Evolutionary conservation across 2,888 invertebrate genomes (phyloP).

Genomic region (Drosophila paramelanica): DNA sequence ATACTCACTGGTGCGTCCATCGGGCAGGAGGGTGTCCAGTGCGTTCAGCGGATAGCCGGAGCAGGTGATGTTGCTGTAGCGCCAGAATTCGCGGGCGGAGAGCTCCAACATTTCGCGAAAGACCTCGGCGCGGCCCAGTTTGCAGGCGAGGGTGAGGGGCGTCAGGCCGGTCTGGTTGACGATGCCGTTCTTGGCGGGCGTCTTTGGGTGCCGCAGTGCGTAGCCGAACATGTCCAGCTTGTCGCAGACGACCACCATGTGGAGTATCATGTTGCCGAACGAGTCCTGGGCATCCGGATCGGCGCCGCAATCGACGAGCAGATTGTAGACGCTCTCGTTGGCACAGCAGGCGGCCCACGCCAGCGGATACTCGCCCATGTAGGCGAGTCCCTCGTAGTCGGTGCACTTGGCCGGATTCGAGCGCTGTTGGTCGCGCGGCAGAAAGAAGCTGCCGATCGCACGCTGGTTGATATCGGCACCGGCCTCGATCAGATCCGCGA

Average conservation of each 20-base stretch:
- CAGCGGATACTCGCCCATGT: constrained; percentile 98
- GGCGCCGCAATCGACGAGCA: constrained; percentile 95
- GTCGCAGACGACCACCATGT: constrained; percentile 99
- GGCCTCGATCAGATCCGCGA: constrained; percentile 95
- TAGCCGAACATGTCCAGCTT: constrained; percentile 99
- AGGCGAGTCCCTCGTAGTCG: constrained; percentile 98
- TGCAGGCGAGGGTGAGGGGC: constrained; percentile 97
- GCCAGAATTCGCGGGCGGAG: constrained; percentile 97
- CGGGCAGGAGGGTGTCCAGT: constrained; percentile 96
- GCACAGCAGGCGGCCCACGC: constrained; percentile 99
- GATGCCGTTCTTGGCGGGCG: constrained; percentile 96
- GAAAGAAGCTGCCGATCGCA: constrained; percentile 97
- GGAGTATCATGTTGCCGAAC: constrained; percentile 99
- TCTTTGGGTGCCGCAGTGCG: constrained; percentile 96
- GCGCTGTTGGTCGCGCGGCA: constrained; percentile 96
- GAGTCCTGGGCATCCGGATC: constrained; percentile 98
- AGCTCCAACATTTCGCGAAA: constrained; percentile 99
- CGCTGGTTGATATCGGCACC: constrained; percentile 96
- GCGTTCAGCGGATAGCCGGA: constrained; percentile 98
- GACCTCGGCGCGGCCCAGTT: constrained; percentile 97
- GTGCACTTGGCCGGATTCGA: constrained; percentile 91
- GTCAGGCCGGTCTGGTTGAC: constrained; percentile 95
- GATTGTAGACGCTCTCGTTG: constrained; percentile 98
- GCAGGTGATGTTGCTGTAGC: constrained; percentile 99
- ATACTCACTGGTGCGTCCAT: constrained; percentile 95